These are phyloP conservation scores for Caenorhabditis sp. DNA, from an alignment of 2,888 invertebrate genomes.

Conservation along the genomic window DNA sequence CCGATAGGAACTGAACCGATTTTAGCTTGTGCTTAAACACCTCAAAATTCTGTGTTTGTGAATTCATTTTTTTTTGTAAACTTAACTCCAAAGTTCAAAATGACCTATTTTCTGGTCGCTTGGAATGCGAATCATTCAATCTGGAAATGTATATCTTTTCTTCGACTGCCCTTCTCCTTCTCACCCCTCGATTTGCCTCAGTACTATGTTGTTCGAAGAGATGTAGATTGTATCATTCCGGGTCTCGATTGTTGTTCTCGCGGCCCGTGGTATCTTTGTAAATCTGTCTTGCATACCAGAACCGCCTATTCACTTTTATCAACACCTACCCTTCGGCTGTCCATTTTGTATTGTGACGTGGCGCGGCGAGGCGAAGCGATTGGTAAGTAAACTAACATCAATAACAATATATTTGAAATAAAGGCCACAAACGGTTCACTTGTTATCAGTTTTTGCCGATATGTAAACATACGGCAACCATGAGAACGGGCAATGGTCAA, in stretches of 20 bases:
- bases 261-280: constrained; percentile 49
- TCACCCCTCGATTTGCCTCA: constrained; percentile 17
- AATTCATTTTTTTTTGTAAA: no score
- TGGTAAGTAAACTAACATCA: neutral
- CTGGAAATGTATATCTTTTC: constrained; percentile 48
- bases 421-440: constrained; percentile 23
- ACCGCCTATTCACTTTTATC: constrained; percentile 54
- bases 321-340: constrained; percentile 1
- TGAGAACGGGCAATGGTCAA: constrained; percentile 31
- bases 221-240: constrained; percentile 57
- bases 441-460: constrained; percentile 50
- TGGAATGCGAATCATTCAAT: constrained; percentile 59
- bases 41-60: no score
- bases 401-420: neutral
- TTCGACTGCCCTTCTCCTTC: constrained; percentile 21
- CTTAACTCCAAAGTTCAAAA: neutral
- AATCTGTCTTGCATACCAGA: constrained; percentile 48
- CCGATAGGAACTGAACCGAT: no score
- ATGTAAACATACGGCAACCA: constrained; percentile 38
- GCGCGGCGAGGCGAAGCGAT: neutral
- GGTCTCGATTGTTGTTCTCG: constrained; percentile 53
- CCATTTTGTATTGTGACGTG: neutral
- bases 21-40: no score
- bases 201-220: constrained; percentile 51
- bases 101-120: constrained; percentile 14